A percentile compares a stretch with the other conserved stretches of the same genome.
Evolutionary conservation across 2,797 vertebrate species (phyloP).

Genomic region (Pagetopsis macropterus): DNA sequence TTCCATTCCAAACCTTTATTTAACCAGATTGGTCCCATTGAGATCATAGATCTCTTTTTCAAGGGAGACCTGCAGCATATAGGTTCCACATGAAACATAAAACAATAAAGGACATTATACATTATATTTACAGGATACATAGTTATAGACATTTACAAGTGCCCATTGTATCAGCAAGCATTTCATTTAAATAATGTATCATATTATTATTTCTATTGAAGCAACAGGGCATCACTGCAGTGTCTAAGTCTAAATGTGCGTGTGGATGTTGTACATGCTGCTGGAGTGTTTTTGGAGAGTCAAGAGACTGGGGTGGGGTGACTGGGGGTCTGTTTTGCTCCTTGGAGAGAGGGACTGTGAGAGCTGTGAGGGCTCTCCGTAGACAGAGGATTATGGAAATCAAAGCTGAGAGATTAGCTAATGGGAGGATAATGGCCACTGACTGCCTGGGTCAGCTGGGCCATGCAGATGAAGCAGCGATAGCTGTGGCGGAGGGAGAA

Average conservation of each 20-base stretch:
- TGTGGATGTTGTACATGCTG: slow-evolving; percentile 40
- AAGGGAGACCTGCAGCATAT: too few species aligned
- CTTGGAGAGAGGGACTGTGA: slow-evolving; percentile 59
- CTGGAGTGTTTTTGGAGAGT: slow-evolving; percentile 37
- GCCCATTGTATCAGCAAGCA: too few species aligned
- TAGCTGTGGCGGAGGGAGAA: slow-evolving; percentile 48
- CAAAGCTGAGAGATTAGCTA: slow-evolving; percentile 85
- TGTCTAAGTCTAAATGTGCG: neutral
- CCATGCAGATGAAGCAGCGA: slow-evolving; percentile 76
- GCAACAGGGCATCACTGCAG: neutral
- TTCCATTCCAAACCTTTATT: too few species aligned
- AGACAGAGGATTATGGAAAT: slow-evolving; percentile 85
- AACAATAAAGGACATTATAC: too few species aligned
- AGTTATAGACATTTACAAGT: too few species aligned
- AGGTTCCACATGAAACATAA: too few species aligned
- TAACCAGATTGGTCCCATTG: too few species aligned
- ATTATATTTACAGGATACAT: too few species aligned
- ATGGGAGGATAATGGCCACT: slow-evolving; percentile 83
- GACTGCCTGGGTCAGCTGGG: slow-evolving; percentile 73
- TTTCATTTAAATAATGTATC: too few species aligned
- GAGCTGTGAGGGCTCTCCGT: slow-evolving; percentile 78
- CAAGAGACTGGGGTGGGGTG: slow-evolving; percentile 20
- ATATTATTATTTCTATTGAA: neutral
- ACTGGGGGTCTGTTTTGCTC: slow-evolving; percentile 36
- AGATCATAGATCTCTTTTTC: too few species aligned